Percentiles rank a stretch among this genome's conserved stretches.
These are phyloP conservation scores for Chauna torquata DNA, from an alignment of 2,113 vertebrate genomes.

Conservation along the genomic window DNA sequence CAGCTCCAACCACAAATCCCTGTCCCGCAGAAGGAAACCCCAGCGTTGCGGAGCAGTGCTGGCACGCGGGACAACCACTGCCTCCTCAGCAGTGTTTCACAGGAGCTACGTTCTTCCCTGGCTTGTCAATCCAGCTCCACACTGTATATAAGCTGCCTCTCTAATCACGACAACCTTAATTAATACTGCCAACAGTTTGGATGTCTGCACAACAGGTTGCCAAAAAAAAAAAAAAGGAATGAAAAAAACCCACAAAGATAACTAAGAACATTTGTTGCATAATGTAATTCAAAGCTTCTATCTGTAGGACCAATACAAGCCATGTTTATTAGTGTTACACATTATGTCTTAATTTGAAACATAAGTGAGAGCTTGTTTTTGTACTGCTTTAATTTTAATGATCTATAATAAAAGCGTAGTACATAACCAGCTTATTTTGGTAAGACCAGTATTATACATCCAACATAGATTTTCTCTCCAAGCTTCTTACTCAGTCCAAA, in stretches of 20 bases:
- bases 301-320: not conserved
- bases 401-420: not conserved
- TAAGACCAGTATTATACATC: not conserved
- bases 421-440: not conserved
- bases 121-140: not conserved
- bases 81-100: not conserved
- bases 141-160: not conserved
- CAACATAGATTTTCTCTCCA: not conserved
- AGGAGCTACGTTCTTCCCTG: not conserved
- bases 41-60: fast-evolving
- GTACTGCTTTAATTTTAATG: not conserved
- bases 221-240: not conserved
- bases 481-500: not conserved
- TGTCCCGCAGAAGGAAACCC: not conserved
- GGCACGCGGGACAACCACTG: not conserved
- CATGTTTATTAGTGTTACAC: not conserved
- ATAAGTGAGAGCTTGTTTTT: not conserved
- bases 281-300: not conserved
- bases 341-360: not conserved
- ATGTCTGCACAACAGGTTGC: not conserved
- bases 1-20: not conserved
- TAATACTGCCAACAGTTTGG: not conserved
- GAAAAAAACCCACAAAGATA: not conserved
- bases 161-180: not conserved
- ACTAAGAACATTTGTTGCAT: conserved; percentile 14